Conservation (phyloP, 2,113 vertebrate species). For the Butorides virescens region DNA sequence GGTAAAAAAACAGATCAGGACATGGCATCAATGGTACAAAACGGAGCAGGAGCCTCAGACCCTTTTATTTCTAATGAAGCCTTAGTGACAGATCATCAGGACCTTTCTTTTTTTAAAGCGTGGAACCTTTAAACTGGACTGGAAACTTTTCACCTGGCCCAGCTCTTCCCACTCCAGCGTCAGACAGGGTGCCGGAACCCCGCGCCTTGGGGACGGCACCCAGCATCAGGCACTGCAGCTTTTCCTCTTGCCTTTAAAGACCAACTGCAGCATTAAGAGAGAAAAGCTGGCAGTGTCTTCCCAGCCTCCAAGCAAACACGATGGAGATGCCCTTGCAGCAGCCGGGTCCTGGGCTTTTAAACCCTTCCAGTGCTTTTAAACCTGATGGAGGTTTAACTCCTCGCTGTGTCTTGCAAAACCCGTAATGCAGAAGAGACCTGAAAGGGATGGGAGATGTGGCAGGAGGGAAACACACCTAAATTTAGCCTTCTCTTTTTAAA, state of each 20-base stretch:
- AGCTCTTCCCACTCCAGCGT: neutral
- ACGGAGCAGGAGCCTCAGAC: neutral
- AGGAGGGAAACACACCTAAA: neutral
- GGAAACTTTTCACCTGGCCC: neutral
- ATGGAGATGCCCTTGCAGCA: neutral
- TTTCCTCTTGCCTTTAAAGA: neutral
- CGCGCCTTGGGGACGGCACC: accelerated
- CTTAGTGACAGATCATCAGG: neutral
- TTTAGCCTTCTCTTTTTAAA: neutral
- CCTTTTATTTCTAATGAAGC: neutral
- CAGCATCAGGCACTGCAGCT: accelerated
- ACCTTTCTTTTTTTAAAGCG: neutral
- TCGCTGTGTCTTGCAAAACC: neutral
- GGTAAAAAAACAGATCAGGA: neutral
- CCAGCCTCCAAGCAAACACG: neutral
- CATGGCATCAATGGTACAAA: neutral
- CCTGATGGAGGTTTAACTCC: neutral
- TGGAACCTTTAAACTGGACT: neutral
- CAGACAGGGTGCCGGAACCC: accelerated
- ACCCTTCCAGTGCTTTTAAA: neutral
- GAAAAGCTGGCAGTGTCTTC: neutral
- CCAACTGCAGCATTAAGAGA: neutral
- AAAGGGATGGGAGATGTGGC: neutral
- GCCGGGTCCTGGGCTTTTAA: neutral
- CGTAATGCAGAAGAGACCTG: neutral